These are phyloP conservation scores for Bujurquina vittata DNA, from an alignment of 2,113 vertebrate species.

Conservation along the genomic window DNA sequence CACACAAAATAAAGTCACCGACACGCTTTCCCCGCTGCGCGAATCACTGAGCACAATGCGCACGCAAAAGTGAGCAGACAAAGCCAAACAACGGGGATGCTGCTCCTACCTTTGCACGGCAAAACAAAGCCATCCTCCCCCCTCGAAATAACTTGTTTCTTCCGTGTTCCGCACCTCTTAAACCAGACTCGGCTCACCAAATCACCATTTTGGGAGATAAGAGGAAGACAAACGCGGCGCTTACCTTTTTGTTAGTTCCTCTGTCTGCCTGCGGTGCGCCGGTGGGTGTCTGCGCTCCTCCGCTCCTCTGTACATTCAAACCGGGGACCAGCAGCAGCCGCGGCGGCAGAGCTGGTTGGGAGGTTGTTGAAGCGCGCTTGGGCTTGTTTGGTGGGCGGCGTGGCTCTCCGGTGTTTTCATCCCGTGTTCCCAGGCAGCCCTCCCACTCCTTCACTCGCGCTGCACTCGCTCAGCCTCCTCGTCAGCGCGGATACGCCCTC, in stretches of 20 bases:
- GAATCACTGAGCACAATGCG: neutral
- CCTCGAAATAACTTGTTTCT: constrained; percentile 43
- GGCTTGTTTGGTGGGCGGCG: constrained; percentile 48
- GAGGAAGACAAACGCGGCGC: neutral
- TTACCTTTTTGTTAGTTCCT: constrained; percentile 46
- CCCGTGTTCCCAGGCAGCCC: constrained; percentile 16
- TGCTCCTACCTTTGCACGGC: neutral
- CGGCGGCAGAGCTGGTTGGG: neutral
- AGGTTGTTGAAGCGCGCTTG: constrained; percentile 36
- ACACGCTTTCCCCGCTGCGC: neutral
- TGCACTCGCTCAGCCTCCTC: constrained; percentile 4
- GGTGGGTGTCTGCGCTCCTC: constrained; percentile 1
- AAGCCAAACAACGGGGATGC: constrained; percentile 26
- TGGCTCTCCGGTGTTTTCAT: constrained; percentile 36
- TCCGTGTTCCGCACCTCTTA: neutral
- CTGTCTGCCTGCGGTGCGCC: neutral
- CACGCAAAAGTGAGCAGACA: constrained; percentile 43
- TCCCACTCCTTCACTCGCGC: constrained; percentile 34
- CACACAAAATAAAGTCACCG: neutral
- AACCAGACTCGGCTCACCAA: neutral
- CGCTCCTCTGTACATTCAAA: constrained; percentile 23
- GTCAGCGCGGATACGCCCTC: constrained; percentile 27
- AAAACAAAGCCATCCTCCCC: constrained; percentile 4
- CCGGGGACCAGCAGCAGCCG: neutral
- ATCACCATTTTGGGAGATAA: neutral